Conservation (phyloP, 1,140 invertebrate species). For the Chlorops oryzae region DNA sequence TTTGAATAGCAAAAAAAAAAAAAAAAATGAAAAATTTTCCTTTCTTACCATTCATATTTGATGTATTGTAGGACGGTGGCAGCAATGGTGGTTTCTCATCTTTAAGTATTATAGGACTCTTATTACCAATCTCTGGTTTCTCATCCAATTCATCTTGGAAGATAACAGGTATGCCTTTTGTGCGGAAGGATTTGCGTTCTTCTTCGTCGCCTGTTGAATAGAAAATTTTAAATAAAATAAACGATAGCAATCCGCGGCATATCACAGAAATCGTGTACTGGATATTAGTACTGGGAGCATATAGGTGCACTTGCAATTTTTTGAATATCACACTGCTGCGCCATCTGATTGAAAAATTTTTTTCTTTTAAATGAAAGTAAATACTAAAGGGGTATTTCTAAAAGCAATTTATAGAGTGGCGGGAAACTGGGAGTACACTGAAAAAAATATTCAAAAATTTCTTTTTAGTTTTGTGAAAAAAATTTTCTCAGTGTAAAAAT, state of each 20-base stretch:
- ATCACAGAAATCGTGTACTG: no score
- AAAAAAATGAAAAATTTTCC: neutral
- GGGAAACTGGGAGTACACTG: no score
- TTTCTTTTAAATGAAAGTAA: no score
- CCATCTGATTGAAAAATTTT: no score
- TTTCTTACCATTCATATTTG: slow-evolving; percentile 38
- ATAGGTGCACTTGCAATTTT: no score
- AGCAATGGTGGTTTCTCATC: slow-evolving; percentile 85
- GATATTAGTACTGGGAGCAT: no score
- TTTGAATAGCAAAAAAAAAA: slow-evolving; percentile 2
- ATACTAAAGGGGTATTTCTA: no score
- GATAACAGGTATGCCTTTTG: slow-evolving; percentile 89
- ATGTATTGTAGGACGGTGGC: slow-evolving; percentile 54
- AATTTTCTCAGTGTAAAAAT: no score
- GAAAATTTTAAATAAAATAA: slow-evolving; percentile 8
- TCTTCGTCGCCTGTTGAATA: slow-evolving; percentile 67
- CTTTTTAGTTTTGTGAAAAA: no score
- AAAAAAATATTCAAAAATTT: no score
- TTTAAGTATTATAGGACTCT: slow-evolving; percentile 85
- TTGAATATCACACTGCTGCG: no score
- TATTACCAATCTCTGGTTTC: slow-evolving; percentile 78
- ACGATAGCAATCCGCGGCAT: neutral
- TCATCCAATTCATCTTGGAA: slow-evolving; percentile 92
- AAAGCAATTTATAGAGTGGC: no score
- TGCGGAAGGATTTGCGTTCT: slow-evolving; percentile 73